Evolutionary conservation across 37 sponge, comb jelly and placozoan species (phyloP).

Genomic region (Cladorhizidae sp.): DNA sequence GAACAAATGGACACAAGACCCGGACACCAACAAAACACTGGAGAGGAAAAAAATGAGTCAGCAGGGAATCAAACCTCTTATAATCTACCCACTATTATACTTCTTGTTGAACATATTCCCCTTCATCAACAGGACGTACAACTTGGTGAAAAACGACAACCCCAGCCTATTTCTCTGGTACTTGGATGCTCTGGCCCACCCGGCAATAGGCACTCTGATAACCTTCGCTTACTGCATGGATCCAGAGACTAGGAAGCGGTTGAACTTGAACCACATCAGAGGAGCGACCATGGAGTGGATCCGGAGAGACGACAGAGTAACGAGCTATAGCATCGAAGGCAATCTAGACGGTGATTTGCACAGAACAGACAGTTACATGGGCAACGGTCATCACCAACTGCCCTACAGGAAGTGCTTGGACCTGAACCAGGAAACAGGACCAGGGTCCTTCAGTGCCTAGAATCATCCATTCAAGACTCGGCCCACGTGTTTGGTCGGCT

Average conservation of each 20-base stretch:
- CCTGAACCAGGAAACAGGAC: no score
- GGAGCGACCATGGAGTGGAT: not conserved
- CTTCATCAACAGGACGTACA: constrained; percentile 47
- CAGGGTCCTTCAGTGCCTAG: no score
- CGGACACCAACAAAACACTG: not conserved
- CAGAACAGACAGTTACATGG: no score
- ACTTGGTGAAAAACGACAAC: not conserved
- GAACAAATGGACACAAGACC: constrained; percentile 3
- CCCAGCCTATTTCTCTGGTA: constrained; percentile 33
- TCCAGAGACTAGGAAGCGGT: constrained; percentile 16
- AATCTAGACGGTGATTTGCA: no score
- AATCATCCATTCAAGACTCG: no score
- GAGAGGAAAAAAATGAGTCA: not conserved
- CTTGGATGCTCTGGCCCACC: not conserved
- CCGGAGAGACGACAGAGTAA: not conserved
- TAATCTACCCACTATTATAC: constrained; percentile 45
- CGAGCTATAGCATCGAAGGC: no score
- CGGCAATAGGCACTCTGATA: constrained; percentile 31
- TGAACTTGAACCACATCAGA: not conserved
- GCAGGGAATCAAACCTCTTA: constrained; percentile 8
- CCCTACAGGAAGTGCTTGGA: no score
- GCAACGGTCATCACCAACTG: no score
- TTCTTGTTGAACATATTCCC: constrained; percentile 47
- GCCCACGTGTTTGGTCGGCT: no score
- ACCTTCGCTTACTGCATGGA: constrained; percentile 38